Evolutionary conservation across 92 coral and sea anemone genomes (phyloP).

Genomic region (Zoanthus sansibaricus): DNA sequence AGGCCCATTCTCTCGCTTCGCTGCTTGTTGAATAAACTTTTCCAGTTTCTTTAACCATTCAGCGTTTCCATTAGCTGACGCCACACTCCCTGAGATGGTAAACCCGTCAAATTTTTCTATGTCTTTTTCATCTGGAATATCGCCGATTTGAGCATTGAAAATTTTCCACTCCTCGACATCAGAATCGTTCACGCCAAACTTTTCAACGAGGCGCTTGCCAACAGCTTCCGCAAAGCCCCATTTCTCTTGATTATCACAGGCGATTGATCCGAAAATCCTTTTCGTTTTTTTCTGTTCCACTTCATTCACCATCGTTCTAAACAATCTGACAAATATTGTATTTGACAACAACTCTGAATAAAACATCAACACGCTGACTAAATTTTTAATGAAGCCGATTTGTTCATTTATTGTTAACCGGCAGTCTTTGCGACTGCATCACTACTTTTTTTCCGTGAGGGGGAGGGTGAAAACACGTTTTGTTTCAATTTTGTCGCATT

Average conservation of each 20-base stretch:
- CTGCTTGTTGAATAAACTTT: conserved; percentile 54
- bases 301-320: not conserved
- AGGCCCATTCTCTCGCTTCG: conserved; percentile 57
- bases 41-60: conserved; percentile 74
- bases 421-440: too few relatives aligned
- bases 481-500: too few relatives aligned
- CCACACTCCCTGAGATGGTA: conserved; percentile 74
- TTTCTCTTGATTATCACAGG: conserved; percentile 79
- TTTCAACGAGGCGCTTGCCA: conserved; percentile 50
- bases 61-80: conserved; percentile 73
- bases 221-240: conserved; percentile 78
- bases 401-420: too few relatives aligned
- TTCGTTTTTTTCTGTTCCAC: not conserved
- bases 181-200: conserved; percentile 32
- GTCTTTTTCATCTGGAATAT: conserved; percentile 72
- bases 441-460: too few relatives aligned
- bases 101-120: conserved; percentile 71
- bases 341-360: too few relatives aligned
- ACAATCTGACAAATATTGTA: not conserved
- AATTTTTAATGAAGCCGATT: too few relatives aligned
- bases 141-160: conserved; percentile 63
- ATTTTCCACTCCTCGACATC: conserved; percentile 58
- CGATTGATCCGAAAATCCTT: conserved; percentile 72
- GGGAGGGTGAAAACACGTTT: too few relatives aligned
- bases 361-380: too few relatives aligned